Evolutionary conservation across 2,113 vertebrate genomes (phyloP).

Genomic region (Takifugu flavidus): DNA sequence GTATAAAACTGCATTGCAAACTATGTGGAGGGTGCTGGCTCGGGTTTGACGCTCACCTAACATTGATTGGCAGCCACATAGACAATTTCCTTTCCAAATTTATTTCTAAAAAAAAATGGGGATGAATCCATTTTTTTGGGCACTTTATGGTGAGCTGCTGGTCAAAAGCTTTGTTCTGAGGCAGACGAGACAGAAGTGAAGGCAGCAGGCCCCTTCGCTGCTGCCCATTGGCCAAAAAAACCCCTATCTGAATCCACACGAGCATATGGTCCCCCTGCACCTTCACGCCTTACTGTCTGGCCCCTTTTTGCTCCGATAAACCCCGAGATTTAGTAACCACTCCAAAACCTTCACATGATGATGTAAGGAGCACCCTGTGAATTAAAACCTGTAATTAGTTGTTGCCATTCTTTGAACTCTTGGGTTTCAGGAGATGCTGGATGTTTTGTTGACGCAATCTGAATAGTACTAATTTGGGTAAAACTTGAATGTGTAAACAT

Average conservation of each 20-base stretch:
- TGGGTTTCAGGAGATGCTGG: slow-evolving; percentile 1
- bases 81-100: too few species aligned
- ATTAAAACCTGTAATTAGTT: neutral
- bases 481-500: neutral
- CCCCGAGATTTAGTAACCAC: slow-evolving; percentile 47
- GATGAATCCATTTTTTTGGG: neutral
- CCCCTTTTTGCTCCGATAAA: slow-evolving; percentile 64
- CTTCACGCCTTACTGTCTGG: slow-evolving; percentile 70
- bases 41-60: neutral
- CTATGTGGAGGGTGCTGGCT: neutral
- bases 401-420: slow-evolving; percentile 7
- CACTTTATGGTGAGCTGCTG: slow-evolving; percentile 2
- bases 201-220: slow-evolving; percentile 68
- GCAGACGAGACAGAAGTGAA: slow-evolving; percentile 65
- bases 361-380: slow-evolving; percentile 3
- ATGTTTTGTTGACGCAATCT: neutral
- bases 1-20: neutral
- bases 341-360: slow-evolving; percentile 43
- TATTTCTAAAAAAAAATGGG: neutral
- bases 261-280: slow-evolving; percentile 75
- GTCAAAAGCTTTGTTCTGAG: slow-evolving; percentile 30
- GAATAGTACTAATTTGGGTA: neutral
- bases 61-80: neutral
- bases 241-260: slow-evolving; percentile 23
- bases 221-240: slow-evolving; percentile 55